Evolutionary conservation across 2,888 invertebrate species (phyloP), one percentile per base, ranked within the genome.

Genomic region (Polyommatus iphigenia): DNA sequence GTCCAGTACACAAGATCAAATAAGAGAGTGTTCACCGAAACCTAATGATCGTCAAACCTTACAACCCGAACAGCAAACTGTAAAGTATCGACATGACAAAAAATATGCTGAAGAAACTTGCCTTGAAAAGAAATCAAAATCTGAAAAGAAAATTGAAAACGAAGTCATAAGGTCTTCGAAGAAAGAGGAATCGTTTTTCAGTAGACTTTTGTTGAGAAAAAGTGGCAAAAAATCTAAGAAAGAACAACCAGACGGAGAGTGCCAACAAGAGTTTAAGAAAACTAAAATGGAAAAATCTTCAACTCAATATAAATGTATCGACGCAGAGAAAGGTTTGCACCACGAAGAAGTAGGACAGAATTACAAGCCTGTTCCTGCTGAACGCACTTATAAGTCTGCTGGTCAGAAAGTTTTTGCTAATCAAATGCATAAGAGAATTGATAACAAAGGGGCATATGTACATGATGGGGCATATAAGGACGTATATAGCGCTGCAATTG

Each of bases 171-270:
- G 93, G 87, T 83, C 91, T 83, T 87, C 89, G 78, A 95, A 96
- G 88, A 93, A 95, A 86, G 94, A 95, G 85, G 90, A 95, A 85
- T 93, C 95, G 80, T 95, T 96, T 87, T 95, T 97, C 85, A 96
- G 96, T 78, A 94, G 97, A 81, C 88, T 97, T 78, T 93, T 97
- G 71, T 93, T 96, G 67, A 94, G 97, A 82, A 96, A 96, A 83
- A 97, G 96, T 78, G 96, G 96, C 50, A 96, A 96, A 85, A 96
- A 96, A 87, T 96, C 96, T 80, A 95, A 96, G 82, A 94, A 95
- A 79, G 95, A 95, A 57, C 91, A 89, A 79, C 89, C 88, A 0
- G 93, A 93, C 67, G 91, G 91, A 20, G 94, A 92, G 57, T 86
- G 88, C 54, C 89, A 90, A 77, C 88, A 89, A 76, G 94, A 93